Evolutionary conservation across 2,888 invertebrate species (phyloP).

Genomic region (Smittia aterrima): DNA sequence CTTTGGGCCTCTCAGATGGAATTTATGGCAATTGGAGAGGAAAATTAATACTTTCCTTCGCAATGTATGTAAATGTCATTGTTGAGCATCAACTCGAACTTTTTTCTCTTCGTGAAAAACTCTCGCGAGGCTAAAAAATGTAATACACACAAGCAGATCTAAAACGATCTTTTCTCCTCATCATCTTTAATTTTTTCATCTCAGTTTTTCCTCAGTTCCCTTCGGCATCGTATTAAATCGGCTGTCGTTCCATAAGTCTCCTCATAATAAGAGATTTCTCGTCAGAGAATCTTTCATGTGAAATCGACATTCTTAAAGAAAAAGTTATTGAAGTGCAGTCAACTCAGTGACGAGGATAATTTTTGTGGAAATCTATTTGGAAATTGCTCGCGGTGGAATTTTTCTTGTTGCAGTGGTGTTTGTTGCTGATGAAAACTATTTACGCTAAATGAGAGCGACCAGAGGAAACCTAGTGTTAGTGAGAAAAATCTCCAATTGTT

Average conservation of each 20-base stretch:
- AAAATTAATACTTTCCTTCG: too few relatives aligned
- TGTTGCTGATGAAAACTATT: neutral
- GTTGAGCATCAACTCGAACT: too few relatives aligned
- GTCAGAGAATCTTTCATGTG: too few relatives aligned
- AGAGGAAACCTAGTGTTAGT: neutral
- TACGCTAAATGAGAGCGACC: neutral
- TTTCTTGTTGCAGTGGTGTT: neutral
- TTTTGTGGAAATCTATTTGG: neutral
- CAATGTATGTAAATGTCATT: too few relatives aligned
- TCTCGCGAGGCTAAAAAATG: too few relatives aligned
- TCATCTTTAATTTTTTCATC: neutral
- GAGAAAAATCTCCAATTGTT: neutral
- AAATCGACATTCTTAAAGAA: too few relatives aligned
- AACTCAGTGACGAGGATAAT: neutral
- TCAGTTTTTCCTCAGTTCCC: neutral
- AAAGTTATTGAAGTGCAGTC: neutral
- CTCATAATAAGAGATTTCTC: too few relatives aligned
- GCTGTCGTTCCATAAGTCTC: neutral
- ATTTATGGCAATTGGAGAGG: neutral
- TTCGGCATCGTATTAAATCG: neutral
- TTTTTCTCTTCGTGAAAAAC: too few relatives aligned
- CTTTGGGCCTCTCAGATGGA: too few relatives aligned
- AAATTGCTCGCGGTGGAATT: neutral
- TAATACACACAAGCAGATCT: constrained; percentile 4
- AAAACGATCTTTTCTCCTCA: neutral